Evolutionary conservation across 2,113 vertebrate genomes (phyloP), one percentile per base, ranked within the genome.

Genomic region (Chionis minor): DNA sequence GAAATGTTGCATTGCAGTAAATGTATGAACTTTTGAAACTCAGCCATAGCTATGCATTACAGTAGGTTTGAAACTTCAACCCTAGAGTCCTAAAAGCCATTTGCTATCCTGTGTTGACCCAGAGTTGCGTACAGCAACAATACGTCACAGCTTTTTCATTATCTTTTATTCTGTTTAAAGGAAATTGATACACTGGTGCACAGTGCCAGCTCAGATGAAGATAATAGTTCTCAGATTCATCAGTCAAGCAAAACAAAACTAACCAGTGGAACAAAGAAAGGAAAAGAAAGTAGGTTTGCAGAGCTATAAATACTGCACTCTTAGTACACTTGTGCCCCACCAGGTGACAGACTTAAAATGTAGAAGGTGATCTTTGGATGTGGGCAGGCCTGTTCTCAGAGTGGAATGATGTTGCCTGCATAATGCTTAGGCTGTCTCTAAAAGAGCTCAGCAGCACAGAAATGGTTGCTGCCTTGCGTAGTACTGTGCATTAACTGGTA

Each of bases 201-300:
- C 86, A 65, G 40, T 83, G 86, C 73, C 92, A 92, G 51, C 85
- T 96, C 96, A 56, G 94, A 98, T 86, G 97, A 98, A 88, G 93
- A 97, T 28, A 70, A 94, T 56, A 77, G 80, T 84, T 85, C 93
- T 94, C 92, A 88, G 62, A 52, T 52, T 67, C 96, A 86, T 70
- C 90, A 91, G 30, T 83, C 96, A 93, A 80, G 62, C 65, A 95
- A 78, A 91, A 87, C 80, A 86, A 91, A 94, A 85, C 71, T 90
- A 86, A 94, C 89, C 75, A 52, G 92, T 79, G 94, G 95, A 97
- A 62, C 54, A 82, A 85, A 61, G 51, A 92, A 97, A 91, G 52
- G 56, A 72, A 93, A 91, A 80, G 66, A 97, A 97, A 89, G 98
- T 98, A 98, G 75, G 97, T 93, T 96, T 96, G 58, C 70, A 67